Evolutionary conservation across 1,140 invertebrate genomes (phyloP).

Genomic region (Trialeurodes vaporariorum): DNA sequence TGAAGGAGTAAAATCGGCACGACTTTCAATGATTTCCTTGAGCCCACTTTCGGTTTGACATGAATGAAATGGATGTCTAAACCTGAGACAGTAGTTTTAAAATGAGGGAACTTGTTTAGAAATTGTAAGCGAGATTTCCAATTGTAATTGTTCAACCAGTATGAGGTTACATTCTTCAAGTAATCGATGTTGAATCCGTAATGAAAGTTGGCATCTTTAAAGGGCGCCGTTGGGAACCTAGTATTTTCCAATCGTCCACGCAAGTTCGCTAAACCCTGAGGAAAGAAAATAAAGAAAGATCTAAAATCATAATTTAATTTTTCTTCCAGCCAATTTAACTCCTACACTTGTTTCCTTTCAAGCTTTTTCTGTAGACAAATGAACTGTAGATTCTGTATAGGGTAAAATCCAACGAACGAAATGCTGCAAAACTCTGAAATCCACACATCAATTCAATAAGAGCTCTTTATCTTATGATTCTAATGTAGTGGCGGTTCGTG

Average conservation of each 20-base stretch:
- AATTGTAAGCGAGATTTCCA: conserved; percentile 52
- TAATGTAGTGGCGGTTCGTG: no score
- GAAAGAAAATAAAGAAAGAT: no score
- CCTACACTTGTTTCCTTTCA: no score
- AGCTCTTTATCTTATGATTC: no score
- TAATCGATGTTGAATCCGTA: conserved; percentile 65
- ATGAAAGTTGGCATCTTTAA: conserved; percentile 55
- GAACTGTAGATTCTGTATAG: no score
- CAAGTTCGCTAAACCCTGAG: conserved; percentile 18
- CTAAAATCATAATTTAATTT: no score
- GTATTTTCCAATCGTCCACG: conserved; percentile 13
- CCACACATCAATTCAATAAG: no score
- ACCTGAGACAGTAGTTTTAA: conserved; percentile 53
- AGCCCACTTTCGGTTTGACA: conserved; percentile 36
- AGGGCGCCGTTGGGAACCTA: conserved; percentile 29
- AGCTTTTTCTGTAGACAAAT: no score
- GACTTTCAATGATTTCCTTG: conserved; percentile 27
- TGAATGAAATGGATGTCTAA: conserved; percentile 64
- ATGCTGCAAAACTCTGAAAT: no score
- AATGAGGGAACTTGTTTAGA: conserved; percentile 61
- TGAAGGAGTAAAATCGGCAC: conserved; percentile 55
- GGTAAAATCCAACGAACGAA: no score
- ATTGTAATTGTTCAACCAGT: conserved; percentile 61
- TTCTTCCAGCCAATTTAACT: no score
- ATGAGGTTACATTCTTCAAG: conserved; percentile 50